Evolutionary conservation across 2,797 vertebrate species (phyloP), one percentile per base, ranked within the genome.

Genomic region (Eleutherodactylus coqui): DNA sequence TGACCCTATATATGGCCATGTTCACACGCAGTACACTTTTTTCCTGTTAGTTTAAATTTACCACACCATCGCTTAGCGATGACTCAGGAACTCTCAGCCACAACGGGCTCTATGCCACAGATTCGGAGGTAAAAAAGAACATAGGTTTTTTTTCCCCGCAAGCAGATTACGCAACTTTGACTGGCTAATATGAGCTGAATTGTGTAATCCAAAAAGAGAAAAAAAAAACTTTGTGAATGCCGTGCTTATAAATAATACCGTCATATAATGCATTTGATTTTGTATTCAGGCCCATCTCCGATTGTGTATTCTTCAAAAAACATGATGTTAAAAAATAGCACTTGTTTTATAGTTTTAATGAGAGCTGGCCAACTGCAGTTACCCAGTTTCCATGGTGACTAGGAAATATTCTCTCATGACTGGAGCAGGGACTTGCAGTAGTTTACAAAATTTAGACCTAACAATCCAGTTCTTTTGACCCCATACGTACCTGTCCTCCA

Each of bases 281-380:
- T 73, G 70, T 73, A 9, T 27, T 73, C 13, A 27, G 70, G 41
- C 41, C 41, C 70, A 73, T n/a, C 41, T 19, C 38, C 27, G n/a
- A 45, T 41, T 45, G 38, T 73, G 41, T 41, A 27, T 45, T 45
- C 24, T 73, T 73, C 0, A 73, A 73, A 45, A n/a, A 73, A 73
- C 24, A 73, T 27, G 8, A 73, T 73, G 67, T n/a, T 70, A 70
- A 70, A 43, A 70, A 41, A 70, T 14, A 45, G 10, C 38, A 45
- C 70, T 73, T 73, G 70, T 73, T 73, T 73, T 45, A 73, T 73
- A 73, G 70, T 73, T 73, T 73, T 73, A 73, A 73, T 73, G 70
- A 73, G 70, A 73, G 67, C 67, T 8, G 41, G 70, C 24, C 70
- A 73, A 27, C 21, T 45, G 38, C 70, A 43, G 70, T 70, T 41